These are phyloP conservation scores for Drosophila auraria DNA, from an alignment of 1,140 invertebrate species.

Conservation along the genomic window DNA sequence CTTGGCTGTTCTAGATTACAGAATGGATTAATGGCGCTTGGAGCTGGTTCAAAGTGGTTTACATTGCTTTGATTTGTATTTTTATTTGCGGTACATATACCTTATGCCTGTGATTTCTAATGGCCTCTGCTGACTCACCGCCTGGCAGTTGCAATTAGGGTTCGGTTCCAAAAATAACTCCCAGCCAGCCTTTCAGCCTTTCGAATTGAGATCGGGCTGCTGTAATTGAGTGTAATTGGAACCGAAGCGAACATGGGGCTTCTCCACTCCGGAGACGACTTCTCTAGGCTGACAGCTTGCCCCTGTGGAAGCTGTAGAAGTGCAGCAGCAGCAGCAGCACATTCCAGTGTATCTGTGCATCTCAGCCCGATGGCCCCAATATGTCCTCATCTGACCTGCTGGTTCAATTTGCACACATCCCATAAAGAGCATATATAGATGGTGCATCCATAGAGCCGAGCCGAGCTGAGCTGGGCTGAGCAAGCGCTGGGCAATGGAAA, in stretches of 20 bases:
- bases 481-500: constrained; percentile 42
- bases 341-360: constrained; percentile 32
- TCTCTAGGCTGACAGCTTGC: constrained; percentile 60
- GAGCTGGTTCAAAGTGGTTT: constrained; percentile 37
- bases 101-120: neutral
- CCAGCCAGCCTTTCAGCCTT: constrained; percentile 9
- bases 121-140: constrained; percentile 22
- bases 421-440: constrained; percentile 9
- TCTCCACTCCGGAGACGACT: constrained; percentile 19
- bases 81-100: neutral
- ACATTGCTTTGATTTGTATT: constrained; percentile 16
- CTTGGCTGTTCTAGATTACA: constrained; percentile 27
- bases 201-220: constrained; percentile 22
- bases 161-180: constrained; percentile 36
- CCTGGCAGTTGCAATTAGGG: constrained; percentile 9
- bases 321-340: constrained; percentile 54
- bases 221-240: constrained; percentile 76
- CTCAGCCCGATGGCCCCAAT: constrained; percentile 40
- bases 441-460: constrained; percentile 5
- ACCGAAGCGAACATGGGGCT: constrained; percentile 41
- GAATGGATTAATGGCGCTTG: constrained; percentile 29
- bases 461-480: neutral
- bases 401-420: constrained; percentile 13
- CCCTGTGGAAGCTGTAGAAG: constrained; percentile 68
- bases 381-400: constrained; percentile 56